Conservation (phyloP, 37 sponge, comb jelly and placozoan species). For the Haliclona indistincta region DNA sequence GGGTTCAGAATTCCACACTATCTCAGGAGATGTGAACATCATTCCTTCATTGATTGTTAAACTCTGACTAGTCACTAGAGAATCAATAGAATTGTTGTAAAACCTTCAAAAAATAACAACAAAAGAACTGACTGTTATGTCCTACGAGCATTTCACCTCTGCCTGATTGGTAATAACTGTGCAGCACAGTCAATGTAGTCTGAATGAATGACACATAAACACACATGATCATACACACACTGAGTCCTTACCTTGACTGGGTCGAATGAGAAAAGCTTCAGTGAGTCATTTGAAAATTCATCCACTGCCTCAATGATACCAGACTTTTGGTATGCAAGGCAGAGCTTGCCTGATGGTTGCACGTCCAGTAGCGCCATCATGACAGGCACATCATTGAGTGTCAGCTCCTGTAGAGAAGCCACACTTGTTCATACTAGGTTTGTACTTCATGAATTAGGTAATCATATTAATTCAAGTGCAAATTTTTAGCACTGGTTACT, state of each 20-base stretch:
- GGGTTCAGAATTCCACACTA: conserved; percentile 56
- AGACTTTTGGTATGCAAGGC: conserved; percentile 58
- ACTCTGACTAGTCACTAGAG: conserved; percentile 40
- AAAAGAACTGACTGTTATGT: conserved; percentile 52
- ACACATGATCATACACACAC: conserved; percentile 10
- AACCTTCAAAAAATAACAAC: neutral
- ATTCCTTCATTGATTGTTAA: conserved; percentile 37
- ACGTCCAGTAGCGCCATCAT: conserved; percentile 64
- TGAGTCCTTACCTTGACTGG: conserved; percentile 35
- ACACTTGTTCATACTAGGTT: too few relatives aligned
- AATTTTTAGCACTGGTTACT: neutral
- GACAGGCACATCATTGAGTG: conserved; percentile 48
- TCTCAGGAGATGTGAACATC: conserved; percentile 30
- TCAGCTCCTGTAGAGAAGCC: conserved; percentile 51
- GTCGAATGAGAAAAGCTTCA: conserved; percentile 47
- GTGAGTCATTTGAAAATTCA: conserved; percentile 45
- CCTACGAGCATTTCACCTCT: conserved; percentile 56
- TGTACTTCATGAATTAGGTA: neutral
- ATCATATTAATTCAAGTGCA: neutral
- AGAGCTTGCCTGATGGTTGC: conserved; percentile 62
- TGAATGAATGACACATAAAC: conserved; percentile 19
- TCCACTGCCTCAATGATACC: conserved; percentile 57
- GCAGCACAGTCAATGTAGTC: conserved; percentile 36
- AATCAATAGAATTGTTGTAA: neutral
- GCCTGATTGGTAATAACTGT: conserved; percentile 12